Evolutionary conservation across 2,888 invertebrate species (phyloP).

Genomic region (Drosophila differens): DNA sequence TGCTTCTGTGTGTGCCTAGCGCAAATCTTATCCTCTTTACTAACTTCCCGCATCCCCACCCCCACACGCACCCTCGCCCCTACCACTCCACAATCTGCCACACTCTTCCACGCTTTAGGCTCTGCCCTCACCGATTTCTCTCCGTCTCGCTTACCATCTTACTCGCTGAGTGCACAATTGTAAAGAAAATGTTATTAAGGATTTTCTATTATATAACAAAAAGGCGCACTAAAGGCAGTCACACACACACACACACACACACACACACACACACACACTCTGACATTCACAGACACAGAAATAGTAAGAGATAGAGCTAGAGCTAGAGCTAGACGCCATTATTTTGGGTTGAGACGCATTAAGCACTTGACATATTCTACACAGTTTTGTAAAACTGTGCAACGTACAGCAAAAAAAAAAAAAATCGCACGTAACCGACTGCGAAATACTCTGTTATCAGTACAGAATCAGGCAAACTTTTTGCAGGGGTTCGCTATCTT

Average conservation of each 20-base stretch:
- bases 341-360: slow-evolving; percentile 59
- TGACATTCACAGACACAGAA: not conserved
- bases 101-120: not conserved
- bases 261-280: not conserved
- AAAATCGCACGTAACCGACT: not conserved
- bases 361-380: slow-evolving; percentile 68
- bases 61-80: not conserved
- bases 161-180: slow-evolving; percentile 58
- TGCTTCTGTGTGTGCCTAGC: slow-evolving; percentile 44
- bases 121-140: not conserved
- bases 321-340: slow-evolving; percentile 28
- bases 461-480: not conserved
- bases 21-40: slow-evolving; percentile 66
- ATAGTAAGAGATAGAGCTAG: not conserved
- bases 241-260: slow-evolving; percentile 21
- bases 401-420: slow-evolving; percentile 8
- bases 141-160: slow-evolving; percentile 30
- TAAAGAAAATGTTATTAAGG: slow-evolving; percentile 83
- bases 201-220: slow-evolving; percentile 82
- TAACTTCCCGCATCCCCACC: slow-evolving; percentile 4
- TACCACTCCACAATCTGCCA: not conserved
- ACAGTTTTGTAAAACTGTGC: slow-evolving; percentile 21
- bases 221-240: slow-evolving; percentile 71
- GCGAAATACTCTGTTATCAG: not conserved
- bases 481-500: too few species aligned